Evolutionary conservation across 2,797 vertebrate genomes (phyloP).

Genomic region (Sebastolobus alascanus): DNA sequence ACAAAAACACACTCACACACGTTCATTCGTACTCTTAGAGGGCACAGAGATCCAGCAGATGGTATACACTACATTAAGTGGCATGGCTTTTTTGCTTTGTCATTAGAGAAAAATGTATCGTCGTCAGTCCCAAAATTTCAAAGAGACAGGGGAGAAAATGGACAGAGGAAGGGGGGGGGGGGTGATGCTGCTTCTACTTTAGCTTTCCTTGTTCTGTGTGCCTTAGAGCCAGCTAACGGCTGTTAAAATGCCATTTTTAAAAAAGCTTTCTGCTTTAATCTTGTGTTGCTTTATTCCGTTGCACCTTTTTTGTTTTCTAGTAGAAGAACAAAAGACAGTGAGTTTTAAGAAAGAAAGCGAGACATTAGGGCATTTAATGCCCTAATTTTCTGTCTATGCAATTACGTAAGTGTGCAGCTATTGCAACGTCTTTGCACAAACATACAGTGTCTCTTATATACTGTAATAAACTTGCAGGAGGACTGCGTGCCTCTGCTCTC

Average conservation of each 20-base stretch:
- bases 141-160: slow-evolving; percentile 58
- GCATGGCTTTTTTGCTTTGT: slow-evolving; percentile 48
- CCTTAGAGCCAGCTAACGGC: slow-evolving; percentile 77
- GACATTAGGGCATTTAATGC: slow-evolving; percentile 65
- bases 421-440: slow-evolving; percentile 72
- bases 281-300: slow-evolving; percentile 60
- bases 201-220: slow-evolving; percentile 78
- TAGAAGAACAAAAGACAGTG: slow-evolving; percentile 55
- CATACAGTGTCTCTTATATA: slow-evolving; percentile 45
- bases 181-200: slow-evolving; percentile 66
- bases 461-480: slow-evolving; percentile 51
- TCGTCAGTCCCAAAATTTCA: slow-evolving; percentile 36
- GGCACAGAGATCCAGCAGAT: slow-evolving; percentile 61
- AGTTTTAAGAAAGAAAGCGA: slow-evolving; percentile 39
- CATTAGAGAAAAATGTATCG: slow-evolving; percentile 41
- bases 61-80: slow-evolving; percentile 59
- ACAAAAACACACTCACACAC: slow-evolving; percentile 56
- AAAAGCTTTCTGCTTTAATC: slow-evolving; percentile 63
- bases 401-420: slow-evolving; percentile 55
- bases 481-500: slow-evolving; percentile 43
- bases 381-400: slow-evolving; percentile 77
- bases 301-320: slow-evolving; percentile 48
- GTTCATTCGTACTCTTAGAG: slow-evolving; percentile 53
- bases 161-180: slow-evolving; percentile 33
- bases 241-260: slow-evolving; percentile 64